Evolutionary conservation across 2,797 vertebrate genomes (phyloP), one percentile per base, ranked within the genome.

Genomic region (Xiphorhynchus erythropygius): DNA sequence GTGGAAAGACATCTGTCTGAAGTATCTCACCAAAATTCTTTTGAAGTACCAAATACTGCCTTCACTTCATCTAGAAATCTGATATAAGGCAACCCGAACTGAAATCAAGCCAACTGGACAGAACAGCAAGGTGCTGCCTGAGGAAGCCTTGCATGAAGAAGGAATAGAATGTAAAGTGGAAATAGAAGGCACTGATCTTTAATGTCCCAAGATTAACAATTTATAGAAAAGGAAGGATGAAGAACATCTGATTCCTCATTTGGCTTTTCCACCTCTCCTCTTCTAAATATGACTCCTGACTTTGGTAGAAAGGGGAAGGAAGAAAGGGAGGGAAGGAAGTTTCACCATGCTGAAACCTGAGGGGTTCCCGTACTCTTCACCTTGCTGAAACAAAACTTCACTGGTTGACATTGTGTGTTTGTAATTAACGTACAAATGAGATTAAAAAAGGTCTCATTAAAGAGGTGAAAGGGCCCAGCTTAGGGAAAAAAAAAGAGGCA

Each of bases 361-460:
- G 4, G 8, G 5, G 2, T 42, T 74, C 4, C 19, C 6, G 28
- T 57, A 17, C 10, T 53, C 18, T 55, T 63, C 3, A 8, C 5
- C 19, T 42, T 30, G 9, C 18, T 71, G 28, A 59, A 84, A 32
- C 6, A 56, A 65, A 80, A 23, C 8, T 39, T 70, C 12, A 55
- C 4, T 0, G 0, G 2, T 74, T 77, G 35, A 33, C 5, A 37
- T 1, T 35, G 5, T 25, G 9, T 9, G 5, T 64, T 3, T 76
- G 21, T 62, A 91, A 53, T 30, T 37, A 64, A 79, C 18, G 18
- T 41, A 24, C 30, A 88, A 68, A 74, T 37, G 7, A 62, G 11
- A 64, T 42, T 28, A 42, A 62, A 13, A 5, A 24, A 65, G 39
- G 2, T 8, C 18, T 60, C 10, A 42, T 16, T 62, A 47, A 47